Conservation (phyloP, 1,140 invertebrate genomes). For the Meloidogyne chitwoodi region DNA sequence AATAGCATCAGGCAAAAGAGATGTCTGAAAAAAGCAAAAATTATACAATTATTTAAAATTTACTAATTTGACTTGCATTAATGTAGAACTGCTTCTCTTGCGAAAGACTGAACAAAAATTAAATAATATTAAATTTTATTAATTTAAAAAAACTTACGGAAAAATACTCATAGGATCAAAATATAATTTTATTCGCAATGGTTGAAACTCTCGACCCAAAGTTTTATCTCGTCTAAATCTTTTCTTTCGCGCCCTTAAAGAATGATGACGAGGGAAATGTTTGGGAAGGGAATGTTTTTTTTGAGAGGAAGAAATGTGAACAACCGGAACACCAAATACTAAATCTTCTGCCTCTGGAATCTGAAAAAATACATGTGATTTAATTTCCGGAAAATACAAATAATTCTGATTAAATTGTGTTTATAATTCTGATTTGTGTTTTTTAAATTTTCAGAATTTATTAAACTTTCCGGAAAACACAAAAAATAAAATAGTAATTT, state of each 20-base stretch:
- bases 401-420: no score
- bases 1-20: conserved; percentile 30
- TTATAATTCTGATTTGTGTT: no score
- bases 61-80: conserved; percentile 22
- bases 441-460: no score
- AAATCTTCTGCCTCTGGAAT: conserved; percentile 4
- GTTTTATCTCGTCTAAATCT: conserved; percentile 18
- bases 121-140: not conserved
- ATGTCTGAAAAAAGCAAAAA: conserved; percentile 22
- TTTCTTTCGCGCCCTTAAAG: not conserved
- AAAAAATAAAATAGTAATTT: not conserved
- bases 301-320: not conserved
- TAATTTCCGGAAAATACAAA: not conserved
- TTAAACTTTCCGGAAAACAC: not conserved
- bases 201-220: conserved; percentile 10
- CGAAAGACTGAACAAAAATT: conserved; percentile 6
- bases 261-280: not conserved
- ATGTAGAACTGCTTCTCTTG: conserved; percentile 27
- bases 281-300: not conserved
- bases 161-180: conserved; percentile 30
- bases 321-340: conserved; percentile 5
- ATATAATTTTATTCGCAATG: conserved; percentile 24
- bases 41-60: not conserved
- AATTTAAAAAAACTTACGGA: conserved; percentile 28
- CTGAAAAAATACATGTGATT: conserved; percentile 1